These are phyloP conservation scores for Hystrix cristata DNA, from an alignment of 2,113 vertebrate genomes.

Conservation along the genomic window DNA sequence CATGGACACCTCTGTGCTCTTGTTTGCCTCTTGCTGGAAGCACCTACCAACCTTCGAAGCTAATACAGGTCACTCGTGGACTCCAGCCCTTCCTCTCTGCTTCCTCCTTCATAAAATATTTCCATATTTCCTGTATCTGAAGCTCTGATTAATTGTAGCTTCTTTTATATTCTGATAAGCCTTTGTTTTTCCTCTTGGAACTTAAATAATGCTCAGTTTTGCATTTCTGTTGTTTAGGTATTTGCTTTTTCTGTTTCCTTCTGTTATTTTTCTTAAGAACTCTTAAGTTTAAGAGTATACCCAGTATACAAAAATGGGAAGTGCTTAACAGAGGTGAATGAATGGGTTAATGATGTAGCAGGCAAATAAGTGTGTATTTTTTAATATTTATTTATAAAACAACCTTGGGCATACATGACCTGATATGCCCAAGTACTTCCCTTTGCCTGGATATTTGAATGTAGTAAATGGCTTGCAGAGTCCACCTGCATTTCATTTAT, in stretches of 20 bases:
- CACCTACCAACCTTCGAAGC: background rate
- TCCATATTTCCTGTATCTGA: background rate
- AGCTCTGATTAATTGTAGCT: background rate
- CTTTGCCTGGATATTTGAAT: background rate
- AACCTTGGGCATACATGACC: background rate
- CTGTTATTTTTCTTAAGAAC: slow-evolving; percentile 17
- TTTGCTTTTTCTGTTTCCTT: background rate
- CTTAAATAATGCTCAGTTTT: background rate
- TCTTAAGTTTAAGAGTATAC: no score
- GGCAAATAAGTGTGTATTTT: background rate
- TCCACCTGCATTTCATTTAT: slow-evolving; percentile 22
- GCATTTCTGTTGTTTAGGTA: background rate
- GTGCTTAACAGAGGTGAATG: background rate
- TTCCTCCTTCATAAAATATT: background rate
- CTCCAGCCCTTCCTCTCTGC: background rate
- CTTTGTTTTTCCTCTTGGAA: background rate
- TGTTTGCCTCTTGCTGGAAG: background rate
- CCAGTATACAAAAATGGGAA: background rate
- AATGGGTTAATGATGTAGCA: background rate
- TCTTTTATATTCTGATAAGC: background rate
- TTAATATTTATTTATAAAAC: background rate
- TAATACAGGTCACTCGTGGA: background rate
- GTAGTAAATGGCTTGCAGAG: background rate
- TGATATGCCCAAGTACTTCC: background rate
- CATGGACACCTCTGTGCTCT: background rate